A percentile compares a stretch with the other conserved stretches of the same genome.
phyloP scores from a whole-genome alignment of 2,797 vertebrate genomes.

The Acanthurus tractus region DNA sequence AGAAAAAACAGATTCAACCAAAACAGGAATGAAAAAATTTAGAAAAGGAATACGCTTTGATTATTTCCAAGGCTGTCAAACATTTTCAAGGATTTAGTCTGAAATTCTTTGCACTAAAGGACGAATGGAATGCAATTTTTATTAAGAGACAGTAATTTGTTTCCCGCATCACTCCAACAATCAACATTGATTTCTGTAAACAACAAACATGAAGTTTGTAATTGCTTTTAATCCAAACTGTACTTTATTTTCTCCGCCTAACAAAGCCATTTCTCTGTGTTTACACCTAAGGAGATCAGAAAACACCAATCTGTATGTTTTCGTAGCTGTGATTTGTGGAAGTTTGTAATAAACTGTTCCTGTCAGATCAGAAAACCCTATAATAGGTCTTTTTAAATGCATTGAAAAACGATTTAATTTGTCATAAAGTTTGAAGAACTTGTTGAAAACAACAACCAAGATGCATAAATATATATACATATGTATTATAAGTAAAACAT shows the following conservation, averaged over 20 bases:
- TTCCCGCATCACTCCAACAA: neutral
- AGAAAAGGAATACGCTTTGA: constrained; percentile 5
- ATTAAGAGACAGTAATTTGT: neutral
- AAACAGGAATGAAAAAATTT: neutral
- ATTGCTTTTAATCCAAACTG: neutral
- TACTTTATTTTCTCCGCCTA: neutral
- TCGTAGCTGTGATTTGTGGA: neutral
- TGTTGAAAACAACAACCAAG: neutral
- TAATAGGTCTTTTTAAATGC: neutral
- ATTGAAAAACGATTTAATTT: neutral
- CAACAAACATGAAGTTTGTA: neutral
- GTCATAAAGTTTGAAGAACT: neutral
- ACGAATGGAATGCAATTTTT: neutral
- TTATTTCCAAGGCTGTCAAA: neutral
- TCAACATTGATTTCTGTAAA: neutral
- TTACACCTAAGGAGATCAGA: neutral
- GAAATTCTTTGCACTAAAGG: neutral
- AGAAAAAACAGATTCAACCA: constrained; percentile 34
- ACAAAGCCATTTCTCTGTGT: neutral
- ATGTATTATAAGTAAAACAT: neutral
- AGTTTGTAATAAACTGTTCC: neutral
- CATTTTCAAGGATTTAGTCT: neutral
- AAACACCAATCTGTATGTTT: neutral
- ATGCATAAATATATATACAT: no score
- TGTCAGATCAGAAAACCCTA: neutral